These are phyloP conservation scores for Catalaphyllia jardinei DNA, from an alignment of 64 coral and sea anemone genomes.

Conservation along the genomic window DNA sequence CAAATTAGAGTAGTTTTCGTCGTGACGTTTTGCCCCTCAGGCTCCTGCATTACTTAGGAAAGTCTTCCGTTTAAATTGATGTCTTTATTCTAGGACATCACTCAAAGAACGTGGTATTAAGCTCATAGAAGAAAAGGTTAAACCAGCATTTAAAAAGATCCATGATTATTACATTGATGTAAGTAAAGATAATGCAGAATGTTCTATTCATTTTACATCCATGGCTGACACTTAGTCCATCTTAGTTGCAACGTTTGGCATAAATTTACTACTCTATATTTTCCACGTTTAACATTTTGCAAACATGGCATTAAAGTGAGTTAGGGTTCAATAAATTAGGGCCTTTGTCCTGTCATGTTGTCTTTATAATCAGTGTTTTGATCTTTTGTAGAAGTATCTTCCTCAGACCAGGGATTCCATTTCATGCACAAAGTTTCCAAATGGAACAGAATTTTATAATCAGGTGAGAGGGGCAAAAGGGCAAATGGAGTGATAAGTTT, in stretches of 20 bases:
- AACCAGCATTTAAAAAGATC: conserved; percentile 58
- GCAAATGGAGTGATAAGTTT: too few relatives aligned
- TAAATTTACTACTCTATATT: too few relatives aligned
- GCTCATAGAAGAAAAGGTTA: conserved; percentile 62
- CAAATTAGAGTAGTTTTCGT: too few relatives aligned
- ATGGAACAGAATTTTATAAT: conserved; percentile 67
- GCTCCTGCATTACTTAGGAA: too few relatives aligned
- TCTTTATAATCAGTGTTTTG: background rate
- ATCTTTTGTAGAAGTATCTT: conserved; percentile 68
- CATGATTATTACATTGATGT: conserved; percentile 59
- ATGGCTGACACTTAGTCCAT: background rate
- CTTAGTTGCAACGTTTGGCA: too few relatives aligned
- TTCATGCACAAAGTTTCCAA: conserved; percentile 59
- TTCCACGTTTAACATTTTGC: too few relatives aligned
- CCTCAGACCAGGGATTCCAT: conserved; percentile 72
- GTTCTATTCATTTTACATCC: background rate
- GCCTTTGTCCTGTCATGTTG: too few relatives aligned
- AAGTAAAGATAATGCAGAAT: background rate
- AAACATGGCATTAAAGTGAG: too few relatives aligned
- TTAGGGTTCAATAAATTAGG: too few relatives aligned
- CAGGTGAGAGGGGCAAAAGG: conserved; percentile 19
- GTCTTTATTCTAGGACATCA: background rate
- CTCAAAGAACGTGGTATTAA: conserved; percentile 1
- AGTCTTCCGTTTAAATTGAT: too few relatives aligned
- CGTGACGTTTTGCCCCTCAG: too few relatives aligned